Evolutionary conservation across 2,797 vertebrate genomes (phyloP).

Genomic region (Silurus lanzhouensis): DNA sequence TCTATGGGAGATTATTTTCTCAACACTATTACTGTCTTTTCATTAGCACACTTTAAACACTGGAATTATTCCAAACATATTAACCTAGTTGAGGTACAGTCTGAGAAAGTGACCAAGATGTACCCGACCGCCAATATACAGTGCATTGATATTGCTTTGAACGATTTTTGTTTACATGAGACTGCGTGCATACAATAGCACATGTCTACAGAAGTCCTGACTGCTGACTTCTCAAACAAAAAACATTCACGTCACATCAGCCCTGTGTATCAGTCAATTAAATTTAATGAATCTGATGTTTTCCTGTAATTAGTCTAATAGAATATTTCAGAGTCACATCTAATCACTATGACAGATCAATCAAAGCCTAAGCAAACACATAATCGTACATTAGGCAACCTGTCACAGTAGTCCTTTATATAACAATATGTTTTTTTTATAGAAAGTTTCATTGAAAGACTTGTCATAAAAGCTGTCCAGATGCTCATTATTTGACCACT

Average conservation of each 20-base stretch:
- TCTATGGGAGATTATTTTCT: not conserved
- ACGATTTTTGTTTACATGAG: not conserved
- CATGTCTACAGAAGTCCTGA: not conserved
- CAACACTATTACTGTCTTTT: not conserved
- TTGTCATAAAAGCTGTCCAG: not conserved
- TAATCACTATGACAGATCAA: slow-evolving; percentile 12
- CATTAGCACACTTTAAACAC: not conserved
- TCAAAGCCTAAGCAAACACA: slow-evolving; percentile 4
- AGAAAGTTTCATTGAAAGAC: not conserved
- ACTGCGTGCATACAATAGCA: not conserved
- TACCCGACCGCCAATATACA: not conserved
- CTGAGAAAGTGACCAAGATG: not conserved
- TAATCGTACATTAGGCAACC: not conserved
- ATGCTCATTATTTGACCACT: slow-evolving; percentile 9
- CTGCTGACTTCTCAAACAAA: not conserved
- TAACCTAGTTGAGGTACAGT: not conserved
- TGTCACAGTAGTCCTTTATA: not conserved
- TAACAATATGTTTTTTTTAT: too few relatives aligned
- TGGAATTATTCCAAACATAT: not conserved
- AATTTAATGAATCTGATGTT: slow-evolving; percentile 4
- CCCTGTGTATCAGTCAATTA: not conserved
- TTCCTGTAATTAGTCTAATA: slow-evolving; percentile 31
- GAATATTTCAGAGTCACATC: not conserved
- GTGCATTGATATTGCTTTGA: not conserved
- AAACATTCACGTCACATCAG: not conserved